These are phyloP conservation scores for Drosophila mimetica DNA, from an alignment of 2,888 invertebrate species.

Conservation along the genomic window DNA sequence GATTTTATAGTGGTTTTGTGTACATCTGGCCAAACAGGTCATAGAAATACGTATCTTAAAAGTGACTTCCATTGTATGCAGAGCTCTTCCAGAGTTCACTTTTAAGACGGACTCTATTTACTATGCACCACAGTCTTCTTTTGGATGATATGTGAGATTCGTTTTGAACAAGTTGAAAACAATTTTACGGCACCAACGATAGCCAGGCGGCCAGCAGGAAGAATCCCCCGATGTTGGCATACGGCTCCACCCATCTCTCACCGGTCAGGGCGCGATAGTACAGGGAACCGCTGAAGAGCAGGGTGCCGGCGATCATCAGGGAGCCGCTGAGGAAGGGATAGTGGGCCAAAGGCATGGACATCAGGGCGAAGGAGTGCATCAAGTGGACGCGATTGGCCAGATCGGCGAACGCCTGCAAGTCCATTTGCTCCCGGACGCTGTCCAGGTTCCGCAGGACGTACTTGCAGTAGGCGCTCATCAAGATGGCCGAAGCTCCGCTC, in stretches of 20 bases:
- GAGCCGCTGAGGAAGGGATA: constrained; percentile 87
- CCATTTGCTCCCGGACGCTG: constrained; percentile 87
- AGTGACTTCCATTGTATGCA: background rate
- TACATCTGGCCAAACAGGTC: background rate
- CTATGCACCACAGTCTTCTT: background rate
- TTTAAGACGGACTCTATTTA: constrained; percentile 9
- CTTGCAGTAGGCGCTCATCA: constrained; percentile 94
- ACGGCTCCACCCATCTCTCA: constrained; percentile 3
- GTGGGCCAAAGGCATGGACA: constrained; percentile 92
- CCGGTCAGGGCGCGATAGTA: constrained; percentile 6
- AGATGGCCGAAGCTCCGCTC: constrained; percentile 94
- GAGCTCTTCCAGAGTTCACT: background rate
- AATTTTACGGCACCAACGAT: background rate
- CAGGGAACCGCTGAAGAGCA: constrained; percentile 3
- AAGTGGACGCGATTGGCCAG: constrained; percentile 95
- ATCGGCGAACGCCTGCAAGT: constrained; percentile 91
- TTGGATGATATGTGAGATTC: no score
- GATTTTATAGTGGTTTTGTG: background rate
- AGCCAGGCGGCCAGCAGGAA: constrained; percentile 11
- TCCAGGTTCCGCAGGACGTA: constrained; percentile 87
- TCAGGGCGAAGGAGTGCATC: constrained; percentile 93
- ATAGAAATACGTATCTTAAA: constrained; percentile 6
- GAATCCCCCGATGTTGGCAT: constrained; percentile 6
- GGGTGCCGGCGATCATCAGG: constrained; percentile 5
- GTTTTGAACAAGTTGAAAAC: background rate